phyloP scores from a whole-genome alignment of 2,797 vertebrate species.

The Alca torda region DNA sequence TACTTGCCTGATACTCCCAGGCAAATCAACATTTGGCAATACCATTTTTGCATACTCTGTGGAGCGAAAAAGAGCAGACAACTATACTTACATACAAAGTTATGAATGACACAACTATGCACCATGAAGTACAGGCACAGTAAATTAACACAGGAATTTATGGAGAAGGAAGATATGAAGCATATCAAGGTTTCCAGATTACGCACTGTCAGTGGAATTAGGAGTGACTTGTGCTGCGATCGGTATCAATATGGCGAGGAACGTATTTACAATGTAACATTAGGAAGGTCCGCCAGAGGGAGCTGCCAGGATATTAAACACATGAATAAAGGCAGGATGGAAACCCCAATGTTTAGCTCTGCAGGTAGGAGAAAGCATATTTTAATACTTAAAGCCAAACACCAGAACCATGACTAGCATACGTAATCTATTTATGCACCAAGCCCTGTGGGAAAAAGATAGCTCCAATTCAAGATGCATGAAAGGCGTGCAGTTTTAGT shows the following conservation, averaged over 20 bases:
- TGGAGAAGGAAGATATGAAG: not conserved
- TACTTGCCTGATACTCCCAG: not conserved
- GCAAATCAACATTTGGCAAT: not conserved
- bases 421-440: not conserved
- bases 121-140: not conserved
- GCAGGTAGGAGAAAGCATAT: accelerated
- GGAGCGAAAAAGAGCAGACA: not conserved
- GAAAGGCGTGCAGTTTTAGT: not conserved
- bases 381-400: not conserved
- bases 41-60: not conserved
- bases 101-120: not conserved
- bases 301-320: not conserved
- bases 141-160: not conserved
- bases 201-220: not conserved
- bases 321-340: accelerated
- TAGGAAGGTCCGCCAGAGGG: constrained; percentile 31
- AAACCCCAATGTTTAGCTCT: not conserved
- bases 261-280: not conserved
- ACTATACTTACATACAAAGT: not conserved
- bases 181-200: not conserved
- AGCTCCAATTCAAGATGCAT: not conserved
- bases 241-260: accelerated
- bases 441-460: not conserved
- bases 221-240: not conserved
- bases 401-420: not conserved